Conservation (phyloP, 2,888 invertebrate species). For the Lasioglossum leucozonium region DNA sequence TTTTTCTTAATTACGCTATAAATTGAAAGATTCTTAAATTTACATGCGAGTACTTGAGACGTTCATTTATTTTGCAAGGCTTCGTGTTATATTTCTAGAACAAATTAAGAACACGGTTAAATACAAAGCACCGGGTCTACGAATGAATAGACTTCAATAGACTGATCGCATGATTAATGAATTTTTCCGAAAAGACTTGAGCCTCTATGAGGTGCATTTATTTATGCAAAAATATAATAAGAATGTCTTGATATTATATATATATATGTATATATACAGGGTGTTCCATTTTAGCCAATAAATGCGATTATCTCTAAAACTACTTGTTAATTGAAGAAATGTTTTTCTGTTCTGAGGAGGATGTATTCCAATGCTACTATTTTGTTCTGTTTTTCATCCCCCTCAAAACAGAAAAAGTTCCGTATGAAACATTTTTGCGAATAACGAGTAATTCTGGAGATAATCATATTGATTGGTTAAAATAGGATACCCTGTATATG, state of each 20-base stretch:
- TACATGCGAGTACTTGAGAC: constrained; percentile 10
- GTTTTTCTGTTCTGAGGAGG: no score
- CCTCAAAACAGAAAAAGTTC: no score
- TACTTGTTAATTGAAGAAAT: no score
- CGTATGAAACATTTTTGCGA: no score
- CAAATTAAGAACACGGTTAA: constrained; percentile 25
- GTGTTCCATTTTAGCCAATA: no score
- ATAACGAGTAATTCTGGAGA: no score
- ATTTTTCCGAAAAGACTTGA: constrained; percentile 58
- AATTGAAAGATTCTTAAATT: constrained; percentile 15
- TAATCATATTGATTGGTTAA: no score
- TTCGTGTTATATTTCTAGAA: constrained; percentile 21
- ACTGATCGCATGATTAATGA: constrained; percentile 61
- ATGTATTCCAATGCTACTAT: no score
- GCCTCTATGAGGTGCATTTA: constrained; percentile 69
- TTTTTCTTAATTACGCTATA: constrained; percentile 7
- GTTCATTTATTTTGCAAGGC: neutral
- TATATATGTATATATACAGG: neutral
- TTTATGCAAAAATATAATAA: constrained; percentile 52
- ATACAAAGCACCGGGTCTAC: constrained; percentile 41
- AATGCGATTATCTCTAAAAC: no score
- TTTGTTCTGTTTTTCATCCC: no score
- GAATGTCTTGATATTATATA: constrained; percentile 41
- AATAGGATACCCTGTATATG: neutral
- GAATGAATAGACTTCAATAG: constrained; percentile 58